Percentiles rank a stretch among this genome's conserved stretches.
Evolutionary conservation across 2,113 vertebrate species (phyloP).

Genomic region (Plotosus lineatus): DNA sequence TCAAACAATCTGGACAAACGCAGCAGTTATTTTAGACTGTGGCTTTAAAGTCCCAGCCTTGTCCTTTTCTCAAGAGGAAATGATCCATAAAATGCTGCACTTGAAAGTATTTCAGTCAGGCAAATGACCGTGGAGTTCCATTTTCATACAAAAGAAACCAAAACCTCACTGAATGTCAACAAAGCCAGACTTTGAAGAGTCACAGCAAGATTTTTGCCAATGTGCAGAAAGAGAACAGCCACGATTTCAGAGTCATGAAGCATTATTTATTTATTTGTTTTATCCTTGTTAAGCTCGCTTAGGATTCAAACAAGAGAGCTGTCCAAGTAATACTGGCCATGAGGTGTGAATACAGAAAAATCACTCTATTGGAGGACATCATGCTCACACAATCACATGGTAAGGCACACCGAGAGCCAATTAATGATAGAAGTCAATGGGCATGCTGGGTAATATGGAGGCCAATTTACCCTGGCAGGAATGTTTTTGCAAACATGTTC

Average conservation of each 20-base stretch:
- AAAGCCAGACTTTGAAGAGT: not conserved
- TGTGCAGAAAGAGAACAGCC: not conserved
- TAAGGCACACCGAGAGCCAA: no score
- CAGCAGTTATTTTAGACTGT: not conserved
- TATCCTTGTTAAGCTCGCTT: no score
- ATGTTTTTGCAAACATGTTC: constrained; percentile 67
- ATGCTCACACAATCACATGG: no score
- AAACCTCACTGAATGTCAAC: not conserved
- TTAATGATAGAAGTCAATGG: not conserved
- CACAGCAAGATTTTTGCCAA: not conserved
- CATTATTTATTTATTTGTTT: not conserved
- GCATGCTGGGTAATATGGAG: constrained; percentile 14
- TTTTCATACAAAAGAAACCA: not conserved
- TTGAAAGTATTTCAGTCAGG: not conserved
- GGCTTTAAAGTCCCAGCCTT: not conserved
- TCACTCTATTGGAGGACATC: no score
- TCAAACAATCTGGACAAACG: not conserved
- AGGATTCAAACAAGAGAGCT: no score
- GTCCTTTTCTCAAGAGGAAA: not conserved
- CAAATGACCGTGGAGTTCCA: not conserved
- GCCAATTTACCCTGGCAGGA: constrained; percentile 23
- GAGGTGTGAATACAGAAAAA: no score
- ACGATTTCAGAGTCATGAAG: not conserved
- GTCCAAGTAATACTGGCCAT: no score
- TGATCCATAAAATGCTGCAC: not conserved